Evolutionary conservation across 2,888 invertebrate genomes (phyloP), one percentile per base, ranked within the genome.

Genomic region (Brassicogethes aeneus): DNA sequence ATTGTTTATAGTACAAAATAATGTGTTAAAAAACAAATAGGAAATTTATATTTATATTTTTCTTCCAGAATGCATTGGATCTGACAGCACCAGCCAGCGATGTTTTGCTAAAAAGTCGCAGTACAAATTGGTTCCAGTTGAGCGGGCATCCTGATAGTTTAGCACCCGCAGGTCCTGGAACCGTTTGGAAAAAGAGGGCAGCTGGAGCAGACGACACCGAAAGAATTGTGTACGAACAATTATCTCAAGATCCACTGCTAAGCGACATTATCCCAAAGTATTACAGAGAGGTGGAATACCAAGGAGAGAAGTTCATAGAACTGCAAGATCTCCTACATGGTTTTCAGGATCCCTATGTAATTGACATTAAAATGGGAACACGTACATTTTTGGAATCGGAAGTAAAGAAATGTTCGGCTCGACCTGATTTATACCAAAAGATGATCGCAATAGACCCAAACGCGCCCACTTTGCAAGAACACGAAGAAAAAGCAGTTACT

Each of bases 351-450:
- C 94, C 94, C 0, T 85, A 86, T 60, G 92, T 97, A 1, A 95
- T 97, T 83, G 97, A 97, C 67, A 85, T 97, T 45, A 97, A 97
- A 73, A 88, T 97, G 80, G 97, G 97, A 33, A 88, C 87, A 2
- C 78, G 95, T 58, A 97, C 96, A 14, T 97, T 96, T 68, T 75
- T 95, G 30, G 96, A 97, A 68, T 84, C 85, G 2, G 97, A 97
- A 73, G 96, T 96, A 31, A 81, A 81, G 60, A 96, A 95, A 62
- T 82, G 80, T 15, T 80, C 79, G 34, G 82, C 89, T 13, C 77
- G 96, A 36, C 62, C 76, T 2, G 97, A 97, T 70, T 74, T 97
- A 23, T 97, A 94, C 66, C 82, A 90, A 55, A 97, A 97, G 74
- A 96, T 97, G 95, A 77, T 95, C 30, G 81, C 85, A 3, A 79